Evolutionary conservation across 2,888 invertebrate genomes (phyloP).

Genomic region (Actias luna): DNA sequence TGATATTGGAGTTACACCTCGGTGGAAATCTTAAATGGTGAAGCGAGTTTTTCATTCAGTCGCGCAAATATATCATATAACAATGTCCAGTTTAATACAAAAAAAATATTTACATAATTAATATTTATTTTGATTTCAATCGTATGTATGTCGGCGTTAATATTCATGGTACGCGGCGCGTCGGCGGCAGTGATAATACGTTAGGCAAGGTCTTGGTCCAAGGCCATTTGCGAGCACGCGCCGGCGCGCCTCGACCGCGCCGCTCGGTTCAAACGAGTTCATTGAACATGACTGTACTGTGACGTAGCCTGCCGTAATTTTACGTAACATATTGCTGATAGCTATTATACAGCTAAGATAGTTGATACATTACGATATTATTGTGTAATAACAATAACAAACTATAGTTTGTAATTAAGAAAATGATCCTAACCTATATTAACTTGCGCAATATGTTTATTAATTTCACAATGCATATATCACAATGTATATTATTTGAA

Average conservation of each 20-base stretch:
- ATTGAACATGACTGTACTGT: neutral
- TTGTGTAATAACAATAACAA: neutral
- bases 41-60: too few relatives aligned
- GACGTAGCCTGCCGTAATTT: neutral
- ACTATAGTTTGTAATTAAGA: neutral
- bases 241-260: neutral
- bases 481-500: too few relatives aligned
- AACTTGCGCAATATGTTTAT: neutral
- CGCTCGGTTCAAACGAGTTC: neutral
- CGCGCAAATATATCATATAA: too few relatives aligned
- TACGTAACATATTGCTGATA: constrained; percentile 1
- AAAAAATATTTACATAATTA: too few relatives aligned
- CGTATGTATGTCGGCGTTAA: neutral
- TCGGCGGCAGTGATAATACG: neutral
- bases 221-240: neutral
- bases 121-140: neutral
- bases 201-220: neutral
- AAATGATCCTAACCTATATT: neutral
- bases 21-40: too few relatives aligned
- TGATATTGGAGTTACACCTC: too few relatives aligned
- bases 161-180: neutral
- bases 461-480: too few relatives aligned
- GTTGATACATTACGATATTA: too few relatives aligned
- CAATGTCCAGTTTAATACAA: too few relatives aligned
- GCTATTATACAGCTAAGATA: neutral